A percentile compares a stretch with the other conserved stretches of the same genome.
Conservation (phyloP, 2,113 vertebrate species). For the Pleuronectes platessa region DNA sequence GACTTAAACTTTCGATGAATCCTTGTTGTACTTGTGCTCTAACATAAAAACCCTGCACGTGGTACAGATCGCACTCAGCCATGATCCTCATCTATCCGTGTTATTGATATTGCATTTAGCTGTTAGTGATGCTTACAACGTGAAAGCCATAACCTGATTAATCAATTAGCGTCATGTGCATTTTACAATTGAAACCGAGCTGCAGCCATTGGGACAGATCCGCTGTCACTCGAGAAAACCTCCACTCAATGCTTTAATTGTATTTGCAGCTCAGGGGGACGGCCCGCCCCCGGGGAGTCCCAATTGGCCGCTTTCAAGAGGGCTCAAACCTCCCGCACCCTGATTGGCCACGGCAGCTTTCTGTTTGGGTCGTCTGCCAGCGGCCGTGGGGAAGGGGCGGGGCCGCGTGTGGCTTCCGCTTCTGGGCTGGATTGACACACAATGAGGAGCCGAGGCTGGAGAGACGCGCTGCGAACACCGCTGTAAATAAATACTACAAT, state of each 20-base stretch:
- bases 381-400: slow-evolving; percentile 83
- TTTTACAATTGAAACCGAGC: slow-evolving; percentile 77
- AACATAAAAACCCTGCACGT: neutral
- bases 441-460: slow-evolving; percentile 86
- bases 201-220: slow-evolving; percentile 69
- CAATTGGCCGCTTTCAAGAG: slow-evolving; percentile 67
- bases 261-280: slow-evolving; percentile 65
- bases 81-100: neutral
- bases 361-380: slow-evolving; percentile 83
- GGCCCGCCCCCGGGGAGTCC: slow-evolving; percentile 46
- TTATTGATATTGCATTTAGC: neutral
- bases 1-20: no score
- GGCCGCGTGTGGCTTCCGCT: slow-evolving; percentile 84
- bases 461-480: slow-evolving; percentile 81
- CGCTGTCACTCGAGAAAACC: slow-evolving; percentile 77
- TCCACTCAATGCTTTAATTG: slow-evolving; percentile 75
- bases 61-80: no score
- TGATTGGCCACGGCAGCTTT: slow-evolving; percentile 82
- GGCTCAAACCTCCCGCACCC: slow-evolving; percentile 13
- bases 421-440: slow-evolving; percentile 87
- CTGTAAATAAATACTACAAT: slow-evolving; percentile 85
- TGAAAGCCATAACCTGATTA: slow-evolving; percentile 27
- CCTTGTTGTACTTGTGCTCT: neutral
- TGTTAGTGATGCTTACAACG: neutral
- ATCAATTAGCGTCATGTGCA: slow-evolving; percentile 76